Base-by-base conservation (phyloP, 2,797 vertebrate species). In the Lepidocolaptes lacrymiger region DNA sequence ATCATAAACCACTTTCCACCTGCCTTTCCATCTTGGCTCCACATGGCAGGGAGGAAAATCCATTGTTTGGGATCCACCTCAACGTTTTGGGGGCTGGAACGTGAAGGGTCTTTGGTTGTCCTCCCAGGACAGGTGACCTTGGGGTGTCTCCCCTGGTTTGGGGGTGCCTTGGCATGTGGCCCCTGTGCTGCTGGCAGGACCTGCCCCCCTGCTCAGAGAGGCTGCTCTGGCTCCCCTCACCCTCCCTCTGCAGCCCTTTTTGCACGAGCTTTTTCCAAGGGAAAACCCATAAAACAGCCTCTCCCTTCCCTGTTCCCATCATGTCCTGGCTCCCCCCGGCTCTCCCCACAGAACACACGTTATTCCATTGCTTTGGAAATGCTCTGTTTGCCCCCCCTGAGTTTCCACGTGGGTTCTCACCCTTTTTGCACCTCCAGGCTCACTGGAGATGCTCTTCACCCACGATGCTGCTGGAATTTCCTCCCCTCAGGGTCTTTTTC, bases 241-340 rank as follows among this genome's bases (percentile, higher is more conserved):
- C 64, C 77, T 52, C 79, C 34, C 49, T 64, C 49, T 54, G n/a
- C 14, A 2, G 94, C 51, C 78, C 82, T 85, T 93, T 79, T 72
- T 88, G 63, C 68, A 58, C 0, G 0, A 69, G 63, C 1, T 66
- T 93, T 89, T 94, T 90, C 92, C 79, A 58, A 62, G 51, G 83
- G 30, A 89, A 93, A 88, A 43, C 72, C 90, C 88, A 82, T 94
- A 82, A 91, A 96, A 5, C 7, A 4, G 26, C 56, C 34, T 59
- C 34, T 59, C 36, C 26, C 7, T 27, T 59, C 59, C 59, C 37
- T 21, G 26, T 41, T 28, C 19, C 27, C 18, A 7, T 39, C 27
- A 5, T 21, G 59, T 39, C 62, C 68, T 69, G 59, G 59, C 73
- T 68, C 8, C 32, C 19, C 6, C 28, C 28, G 23, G 61, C 69